phyloP scores from a whole-genome alignment of 2,113 vertebrate species.

The Origma solitaria region DNA sequence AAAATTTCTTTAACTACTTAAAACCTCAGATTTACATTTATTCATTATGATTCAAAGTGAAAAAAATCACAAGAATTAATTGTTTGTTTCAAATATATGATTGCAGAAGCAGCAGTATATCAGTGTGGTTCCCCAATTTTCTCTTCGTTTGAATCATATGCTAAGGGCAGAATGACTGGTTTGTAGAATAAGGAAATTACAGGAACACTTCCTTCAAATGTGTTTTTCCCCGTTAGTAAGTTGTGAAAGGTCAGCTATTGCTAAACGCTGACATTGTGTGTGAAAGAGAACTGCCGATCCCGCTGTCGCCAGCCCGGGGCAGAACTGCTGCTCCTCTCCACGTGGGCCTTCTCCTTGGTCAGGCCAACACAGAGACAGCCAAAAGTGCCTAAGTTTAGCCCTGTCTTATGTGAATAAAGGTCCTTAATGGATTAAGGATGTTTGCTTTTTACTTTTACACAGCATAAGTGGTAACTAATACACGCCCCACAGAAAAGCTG shows the following conservation, averaged over 20 bases:
- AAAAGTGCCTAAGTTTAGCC: background rate
- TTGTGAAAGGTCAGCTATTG: constrained; percentile 53
- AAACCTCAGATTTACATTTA: background rate
- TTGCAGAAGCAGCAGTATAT: background rate
- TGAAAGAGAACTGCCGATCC: background rate
- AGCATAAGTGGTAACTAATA: background rate
- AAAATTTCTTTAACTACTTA: background rate
- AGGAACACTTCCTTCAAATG: constrained; percentile 16
- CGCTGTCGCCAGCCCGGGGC: rapidly evolving
- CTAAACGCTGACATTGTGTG: background rate
- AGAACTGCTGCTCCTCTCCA: background rate
- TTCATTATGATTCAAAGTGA: background rate
- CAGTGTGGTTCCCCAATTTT: background rate
- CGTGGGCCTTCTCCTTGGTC: background rate
- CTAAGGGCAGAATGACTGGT: background rate
- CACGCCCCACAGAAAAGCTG: background rate
- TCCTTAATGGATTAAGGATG: background rate
- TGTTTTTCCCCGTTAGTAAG: background rate
- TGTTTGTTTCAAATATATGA: background rate
- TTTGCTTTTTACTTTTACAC: background rate
- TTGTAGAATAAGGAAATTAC: constrained; percentile 26
- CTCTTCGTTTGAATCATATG: background rate
- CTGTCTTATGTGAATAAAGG: background rate
- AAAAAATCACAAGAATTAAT: background rate
- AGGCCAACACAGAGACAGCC: background rate